Evolutionary conservation across 1,140 invertebrate genomes (phyloP).

Genomic region (Drosophila mayri): DNA sequence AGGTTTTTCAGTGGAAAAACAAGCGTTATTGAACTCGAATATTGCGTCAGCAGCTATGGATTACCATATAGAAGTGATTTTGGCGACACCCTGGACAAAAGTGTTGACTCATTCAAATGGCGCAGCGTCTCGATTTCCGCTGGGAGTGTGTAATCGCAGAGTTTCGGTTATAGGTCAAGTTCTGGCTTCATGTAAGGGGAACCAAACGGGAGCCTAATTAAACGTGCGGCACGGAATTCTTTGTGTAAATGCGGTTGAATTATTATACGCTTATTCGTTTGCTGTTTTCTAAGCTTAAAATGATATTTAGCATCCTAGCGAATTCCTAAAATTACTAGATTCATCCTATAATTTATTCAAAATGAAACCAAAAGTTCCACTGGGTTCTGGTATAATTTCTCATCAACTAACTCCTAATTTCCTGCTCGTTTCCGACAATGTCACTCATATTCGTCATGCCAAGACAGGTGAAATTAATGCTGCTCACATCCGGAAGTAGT

Average conservation of each 20-base stretch:
- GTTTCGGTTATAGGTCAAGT: background rate
- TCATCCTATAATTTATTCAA: background rate
- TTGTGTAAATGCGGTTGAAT: background rate
- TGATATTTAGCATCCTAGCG: too few relatives aligned
- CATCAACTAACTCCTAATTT: background rate
- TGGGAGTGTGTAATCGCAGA: constrained; percentile 15
- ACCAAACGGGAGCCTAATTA: background rate
- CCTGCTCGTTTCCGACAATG: background rate
- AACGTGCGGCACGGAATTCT: background rate
- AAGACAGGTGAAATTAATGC: constrained; percentile 43
- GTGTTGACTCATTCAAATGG: constrained; percentile 53
- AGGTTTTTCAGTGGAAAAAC: constrained; percentile 40
- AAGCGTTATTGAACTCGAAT: constrained; percentile 36
- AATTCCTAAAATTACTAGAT: too few relatives aligned
- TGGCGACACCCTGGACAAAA: constrained; percentile 29
- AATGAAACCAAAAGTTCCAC: background rate
- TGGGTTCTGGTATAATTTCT: background rate
- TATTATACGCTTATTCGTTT: too few relatives aligned
- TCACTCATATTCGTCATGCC: constrained; percentile 23
- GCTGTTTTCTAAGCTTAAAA: too few relatives aligned
- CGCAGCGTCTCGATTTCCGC: constrained; percentile 43
- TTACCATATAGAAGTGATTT: constrained; percentile 9
- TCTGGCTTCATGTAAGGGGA: background rate
- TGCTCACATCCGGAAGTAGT: background rate
- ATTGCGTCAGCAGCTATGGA: constrained; percentile 9